A percentile compares a stretch with the other conserved stretches of the same genome.
Evolutionary conservation across 2,888 invertebrate species (phyloP).

Genomic region (Caenorhabditis wallacei): DNA sequence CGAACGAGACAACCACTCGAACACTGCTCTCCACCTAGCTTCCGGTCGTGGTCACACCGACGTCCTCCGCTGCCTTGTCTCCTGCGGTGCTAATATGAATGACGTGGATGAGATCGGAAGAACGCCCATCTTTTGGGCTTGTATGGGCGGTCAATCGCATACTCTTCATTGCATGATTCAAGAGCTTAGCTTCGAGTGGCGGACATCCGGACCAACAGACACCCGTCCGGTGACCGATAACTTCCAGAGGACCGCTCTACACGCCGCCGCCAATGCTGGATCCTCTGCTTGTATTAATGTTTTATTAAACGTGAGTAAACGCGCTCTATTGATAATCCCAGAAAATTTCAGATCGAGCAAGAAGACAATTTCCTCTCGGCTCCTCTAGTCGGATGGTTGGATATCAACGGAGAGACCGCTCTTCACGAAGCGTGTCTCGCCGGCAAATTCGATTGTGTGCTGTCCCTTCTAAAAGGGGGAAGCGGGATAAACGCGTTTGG

Average conservation of each 20-base stretch:
- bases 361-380: conserved; percentile 67
- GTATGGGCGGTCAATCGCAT: conserved; percentile 80
- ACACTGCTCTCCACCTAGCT: conserved; percentile 80
- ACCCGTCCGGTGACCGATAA: conserved; percentile 67
- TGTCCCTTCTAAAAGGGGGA: conserved; percentile 65
- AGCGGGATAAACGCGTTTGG: conserved; percentile 73
- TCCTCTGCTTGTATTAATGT: conserved; percentile 77
- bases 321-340: too few species aligned
- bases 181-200: conserved; percentile 75
- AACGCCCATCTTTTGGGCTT: conserved; percentile 81
- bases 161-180: conserved; percentile 79
- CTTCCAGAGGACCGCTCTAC: conserved; percentile 77
- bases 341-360: conserved; percentile 69
- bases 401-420: conserved; percentile 72
- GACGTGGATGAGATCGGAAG: conserved; percentile 72
- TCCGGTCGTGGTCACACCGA: conserved; percentile 79
- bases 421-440: conserved; percentile 70
- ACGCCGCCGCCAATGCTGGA: conserved; percentile 80
- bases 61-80: conserved; percentile 70
- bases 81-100: conserved; percentile 70
- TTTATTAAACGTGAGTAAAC: conserved; percentile 67
- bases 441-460: conserved; percentile 68
- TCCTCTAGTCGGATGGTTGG: conserved; percentile 70
- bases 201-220: conserved; percentile 63
- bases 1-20: conserved; percentile 67